Evolutionary conservation across 1,140 invertebrate genomes (phyloP).

Genomic region (Formica selysi): DNA sequence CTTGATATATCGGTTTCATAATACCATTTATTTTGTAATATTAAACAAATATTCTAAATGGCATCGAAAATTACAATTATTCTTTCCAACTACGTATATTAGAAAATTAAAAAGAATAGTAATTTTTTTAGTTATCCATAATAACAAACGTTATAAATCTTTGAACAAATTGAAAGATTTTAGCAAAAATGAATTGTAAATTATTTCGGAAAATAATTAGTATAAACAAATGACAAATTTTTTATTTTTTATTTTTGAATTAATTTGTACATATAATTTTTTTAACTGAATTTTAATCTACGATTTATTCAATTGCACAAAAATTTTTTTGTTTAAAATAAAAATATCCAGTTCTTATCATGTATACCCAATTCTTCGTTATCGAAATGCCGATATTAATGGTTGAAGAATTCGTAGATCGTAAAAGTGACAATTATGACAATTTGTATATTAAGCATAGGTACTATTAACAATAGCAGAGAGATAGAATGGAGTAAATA

Average conservation of each 20-base stretch:
- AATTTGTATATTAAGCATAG: no score
- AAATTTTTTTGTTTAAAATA: not conserved
- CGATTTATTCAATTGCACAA: no score
- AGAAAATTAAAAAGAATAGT: conserved; percentile 13
- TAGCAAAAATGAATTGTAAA: not conserved
- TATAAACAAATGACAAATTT: not conserved
- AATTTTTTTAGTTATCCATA: not conserved
- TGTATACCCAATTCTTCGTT: not conserved
- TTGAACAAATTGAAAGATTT: conserved; percentile 5
- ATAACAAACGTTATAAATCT: not conserved
- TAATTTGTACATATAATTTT: not conserved
- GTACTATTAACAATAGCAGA: no score
- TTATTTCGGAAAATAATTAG: not conserved
- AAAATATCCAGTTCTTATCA: not conserved
- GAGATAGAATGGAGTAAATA: no score
- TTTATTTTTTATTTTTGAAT: conserved; percentile 1
- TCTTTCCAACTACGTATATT: not conserved
- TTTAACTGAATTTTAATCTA: not conserved
- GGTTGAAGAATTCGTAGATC: no score
- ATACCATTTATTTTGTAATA: not conserved
- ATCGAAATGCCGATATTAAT: not conserved
- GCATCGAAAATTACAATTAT: not conserved
- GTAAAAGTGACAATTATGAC: no score
- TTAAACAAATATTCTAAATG: not conserved
- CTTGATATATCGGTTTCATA: not conserved